Base-by-base conservation (phyloP, 2,888 invertebrate genomes). In the Polyommatus iphigenia region DNA sequence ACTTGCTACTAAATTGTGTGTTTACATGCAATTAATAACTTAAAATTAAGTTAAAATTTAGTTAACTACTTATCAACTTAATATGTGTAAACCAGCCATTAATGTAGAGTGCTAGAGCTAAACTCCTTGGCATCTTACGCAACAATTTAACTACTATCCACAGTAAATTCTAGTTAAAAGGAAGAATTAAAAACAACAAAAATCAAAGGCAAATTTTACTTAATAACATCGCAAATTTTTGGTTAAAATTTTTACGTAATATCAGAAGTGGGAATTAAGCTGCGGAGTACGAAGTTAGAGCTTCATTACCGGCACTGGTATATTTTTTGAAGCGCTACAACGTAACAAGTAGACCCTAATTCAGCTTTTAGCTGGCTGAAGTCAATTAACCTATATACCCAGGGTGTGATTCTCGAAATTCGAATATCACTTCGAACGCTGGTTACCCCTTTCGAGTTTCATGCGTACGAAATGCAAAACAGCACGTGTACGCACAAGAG, bases 351-450 rank as follows among this genome's bases (percentile, higher is more conserved):
- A 62, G 62, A 73, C 72, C 73, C 78, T 80, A 79, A 79, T 79
- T 80, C 77, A 79, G 80, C 79, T 82, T 80, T 81, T 80, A 82
- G 80, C 80, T 79, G 79, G 79, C 80, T 79, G 79, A 82, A 82
- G 80, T 80, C 79, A 81, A 82, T 81, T 81, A 82, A 81, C 82
- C 82, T 79, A 82, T 79, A 81, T 82, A 80, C 18, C 15, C 15
- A 3, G 50, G 50, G 15, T 10, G 41, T 15, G 5, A 54, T 54
- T 54, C 54, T 54, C 1, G 54, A 54, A 54, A 54, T 54, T 18
- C 54, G 54, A 54, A 18, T 54, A 5, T 18, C 54, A 18, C 46
- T 46, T 46, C 46, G 46, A 13, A 13, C 3, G 46, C 10, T 8
- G 41, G 2, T 41, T 41, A 41, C 41, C 41, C 10, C 10, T 10